These are phyloP conservation scores for Amiota communis DNA, from an alignment of 2,888 invertebrate genomes.

Conservation along the genomic window DNA sequence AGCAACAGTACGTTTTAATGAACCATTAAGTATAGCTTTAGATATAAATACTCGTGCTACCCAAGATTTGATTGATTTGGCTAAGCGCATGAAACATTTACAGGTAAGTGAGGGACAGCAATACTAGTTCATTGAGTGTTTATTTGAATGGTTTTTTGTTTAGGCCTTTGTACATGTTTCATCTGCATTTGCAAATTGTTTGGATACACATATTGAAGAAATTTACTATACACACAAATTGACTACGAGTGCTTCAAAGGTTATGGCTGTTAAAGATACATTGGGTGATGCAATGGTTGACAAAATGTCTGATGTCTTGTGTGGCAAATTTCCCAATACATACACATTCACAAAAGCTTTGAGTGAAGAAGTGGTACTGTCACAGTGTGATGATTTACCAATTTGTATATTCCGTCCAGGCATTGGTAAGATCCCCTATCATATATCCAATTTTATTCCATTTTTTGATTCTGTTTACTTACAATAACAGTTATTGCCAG, in stretches of 20 bases:
- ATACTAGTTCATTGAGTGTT: not conserved
- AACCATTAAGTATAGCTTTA: constrained; percentile 79
- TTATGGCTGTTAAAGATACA: constrained; percentile 64
- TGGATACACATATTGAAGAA: constrained; percentile 69
- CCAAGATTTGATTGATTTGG: constrained; percentile 78
- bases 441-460: too few relatives aligned
- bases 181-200: constrained; percentile 81
- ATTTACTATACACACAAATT: constrained; percentile 69
- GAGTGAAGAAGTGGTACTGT: constrained; percentile 78
- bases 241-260: constrained; percentile 66
- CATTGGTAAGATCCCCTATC: constrained; percentile 77
- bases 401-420: constrained; percentile 81
- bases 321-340: constrained; percentile 77
- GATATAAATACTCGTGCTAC: constrained; percentile 82
- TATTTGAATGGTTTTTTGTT: not conserved
- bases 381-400: constrained; percentile 77
- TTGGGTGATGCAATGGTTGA: constrained; percentile 69
- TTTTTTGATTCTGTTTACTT: not conserved
- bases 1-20: constrained; percentile 88
- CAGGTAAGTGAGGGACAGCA: constrained; percentile 72
- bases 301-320: constrained; percentile 58
- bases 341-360: constrained; percentile 83
- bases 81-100: constrained; percentile 77
- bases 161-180: constrained; percentile 79
- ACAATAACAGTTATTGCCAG: constrained; percentile 73